Conservation (phyloP, 35 echinoderm and acorn worm species). For the Hemicentrotus pulcherrimus region DNA sequence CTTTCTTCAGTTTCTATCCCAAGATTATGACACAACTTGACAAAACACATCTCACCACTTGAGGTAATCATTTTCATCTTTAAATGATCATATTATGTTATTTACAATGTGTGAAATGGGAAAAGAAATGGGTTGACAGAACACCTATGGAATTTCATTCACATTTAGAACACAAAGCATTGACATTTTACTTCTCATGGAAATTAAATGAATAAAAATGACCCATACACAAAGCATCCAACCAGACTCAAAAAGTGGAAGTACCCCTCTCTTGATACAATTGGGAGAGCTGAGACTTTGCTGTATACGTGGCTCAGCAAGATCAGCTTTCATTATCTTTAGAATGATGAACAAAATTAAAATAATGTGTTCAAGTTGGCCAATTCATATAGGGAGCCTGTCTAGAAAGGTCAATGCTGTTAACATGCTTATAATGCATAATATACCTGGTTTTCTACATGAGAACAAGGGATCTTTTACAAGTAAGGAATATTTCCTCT, state of each 20-base stretch:
- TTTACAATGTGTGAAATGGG: background rate
- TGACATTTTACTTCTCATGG: background rate
- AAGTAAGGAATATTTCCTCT: too few species aligned
- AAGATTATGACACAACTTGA: background rate
- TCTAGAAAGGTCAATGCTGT: too few species aligned
- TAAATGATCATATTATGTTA: background rate
- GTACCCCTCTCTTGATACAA: background rate
- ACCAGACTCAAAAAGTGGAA: background rate
- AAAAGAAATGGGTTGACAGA: background rate
- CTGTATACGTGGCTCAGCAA: background rate
- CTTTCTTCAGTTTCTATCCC: too few species aligned
- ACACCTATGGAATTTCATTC: background rate
- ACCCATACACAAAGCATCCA: background rate
- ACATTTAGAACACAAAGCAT: background rate
- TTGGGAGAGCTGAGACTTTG: background rate
- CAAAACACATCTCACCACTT: background rate
- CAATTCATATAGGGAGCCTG: too few species aligned
- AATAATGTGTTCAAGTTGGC: too few species aligned
- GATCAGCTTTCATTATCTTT: too few species aligned
- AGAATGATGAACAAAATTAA: too few species aligned
- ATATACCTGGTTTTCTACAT: too few species aligned
- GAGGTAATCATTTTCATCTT: background rate
- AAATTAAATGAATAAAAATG: background rate
- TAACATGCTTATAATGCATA: too few species aligned
- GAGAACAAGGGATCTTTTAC: too few species aligned